A percentile compares a stretch with the other conserved stretches of the same genome.
Conservation (phyloP, 2,113 vertebrate species). For the Forbesichthys agassizii region DNA sequence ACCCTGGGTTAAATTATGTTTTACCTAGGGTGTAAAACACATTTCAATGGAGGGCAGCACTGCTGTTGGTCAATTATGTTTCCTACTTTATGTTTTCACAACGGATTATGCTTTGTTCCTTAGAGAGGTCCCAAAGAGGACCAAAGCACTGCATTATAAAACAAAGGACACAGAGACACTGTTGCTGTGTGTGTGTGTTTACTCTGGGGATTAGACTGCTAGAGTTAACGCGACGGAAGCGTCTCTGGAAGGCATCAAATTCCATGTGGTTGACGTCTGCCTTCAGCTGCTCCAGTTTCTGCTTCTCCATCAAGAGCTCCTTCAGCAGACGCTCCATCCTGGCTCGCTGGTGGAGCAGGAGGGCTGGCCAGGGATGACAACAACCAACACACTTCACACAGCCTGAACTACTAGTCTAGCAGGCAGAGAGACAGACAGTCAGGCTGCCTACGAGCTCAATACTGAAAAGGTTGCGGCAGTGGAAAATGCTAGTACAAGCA, state of each 20-base stretch:
- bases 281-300: slow-evolving; percentile 92
- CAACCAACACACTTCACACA: slow-evolving; percentile 1
- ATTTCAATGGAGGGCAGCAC: too few relatives aligned
- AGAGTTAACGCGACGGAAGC: slow-evolving; percentile 92
- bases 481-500: too few relatives aligned
- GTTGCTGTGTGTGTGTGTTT: slow-evolving; percentile 42
- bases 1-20: background rate
- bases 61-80: background rate
- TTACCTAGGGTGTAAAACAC: too few relatives aligned
- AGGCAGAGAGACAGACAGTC: too few relatives aligned
- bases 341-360: slow-evolving; percentile 95
- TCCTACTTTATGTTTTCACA: background rate
- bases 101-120: too few relatives aligned
- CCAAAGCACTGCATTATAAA: too few relatives aligned
- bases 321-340: slow-evolving; percentile 97
- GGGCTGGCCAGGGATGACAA: slow-evolving; percentile 74
- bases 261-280: slow-evolving; percentile 96
- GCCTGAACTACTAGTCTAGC: background rate
- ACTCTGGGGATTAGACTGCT: slow-evolving; percentile 90
- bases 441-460: too few relatives aligned
- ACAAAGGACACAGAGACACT: too few relatives aligned
- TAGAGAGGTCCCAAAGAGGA: too few relatives aligned
- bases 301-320: slow-evolving; percentile 88
- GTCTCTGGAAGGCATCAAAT: slow-evolving; percentile 93
- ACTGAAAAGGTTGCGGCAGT: too few relatives aligned